phyloP scores from a whole-genome alignment of 2,888 invertebrate species.

The Platycnemis pennipes region DNA sequence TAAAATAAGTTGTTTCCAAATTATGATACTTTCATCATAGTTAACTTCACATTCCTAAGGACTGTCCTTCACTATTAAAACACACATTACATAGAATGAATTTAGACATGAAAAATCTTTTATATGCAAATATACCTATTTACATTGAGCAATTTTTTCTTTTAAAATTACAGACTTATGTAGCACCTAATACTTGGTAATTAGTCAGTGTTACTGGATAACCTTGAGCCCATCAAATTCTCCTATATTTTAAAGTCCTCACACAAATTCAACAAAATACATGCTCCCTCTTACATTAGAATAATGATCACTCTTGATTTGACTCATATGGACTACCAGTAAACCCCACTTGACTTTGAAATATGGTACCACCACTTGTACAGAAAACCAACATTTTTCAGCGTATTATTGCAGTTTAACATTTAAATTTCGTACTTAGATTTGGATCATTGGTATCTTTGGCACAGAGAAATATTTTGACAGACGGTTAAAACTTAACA shows the following conservation, averaged over 20 bases:
- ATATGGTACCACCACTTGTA: slow-evolving; percentile 28
- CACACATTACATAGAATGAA: background rate
- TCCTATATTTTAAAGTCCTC: background rate
- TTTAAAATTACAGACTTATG: background rate
- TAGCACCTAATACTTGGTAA: background rate
- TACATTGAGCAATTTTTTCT: slow-evolving; percentile 15
- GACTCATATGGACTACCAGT: slow-evolving; percentile 32
- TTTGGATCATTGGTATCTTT: slow-evolving; percentile 22
- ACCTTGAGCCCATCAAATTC: background rate
- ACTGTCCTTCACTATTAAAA: background rate
- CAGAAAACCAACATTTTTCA: slow-evolving; percentile 42
- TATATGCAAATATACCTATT: background rate
- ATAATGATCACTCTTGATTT: background rate
- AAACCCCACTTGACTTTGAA: background rate
- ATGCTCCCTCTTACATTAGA: background rate
- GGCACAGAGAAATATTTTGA: slow-evolving; percentile 35
- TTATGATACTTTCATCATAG: background rate
- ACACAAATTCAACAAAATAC: background rate
- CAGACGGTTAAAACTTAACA: background rate
- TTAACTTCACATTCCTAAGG: background rate
- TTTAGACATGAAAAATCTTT: background rate
- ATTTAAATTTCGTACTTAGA: background rate
- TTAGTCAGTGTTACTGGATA: background rate
- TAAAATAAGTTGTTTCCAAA: too few species aligned
- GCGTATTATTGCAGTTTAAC: too few species aligned